Base-by-base conservation (phyloP, 2,113 vertebrate species). In the Heterotis niloticus region DNA sequence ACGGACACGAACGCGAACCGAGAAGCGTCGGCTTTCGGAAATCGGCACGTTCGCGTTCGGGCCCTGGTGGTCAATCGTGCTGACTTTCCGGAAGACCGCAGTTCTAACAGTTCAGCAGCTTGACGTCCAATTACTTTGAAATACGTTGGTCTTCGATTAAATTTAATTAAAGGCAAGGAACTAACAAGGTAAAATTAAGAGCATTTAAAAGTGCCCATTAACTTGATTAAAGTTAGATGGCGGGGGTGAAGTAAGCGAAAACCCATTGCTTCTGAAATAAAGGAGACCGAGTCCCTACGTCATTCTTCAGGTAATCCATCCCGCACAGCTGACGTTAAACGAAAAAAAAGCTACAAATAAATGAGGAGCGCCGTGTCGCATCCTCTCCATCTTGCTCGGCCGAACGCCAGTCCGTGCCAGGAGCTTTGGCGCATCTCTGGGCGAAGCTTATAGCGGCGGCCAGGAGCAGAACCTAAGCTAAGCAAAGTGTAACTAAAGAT, bases 191-290 rank as follows among this genome's bases (percentile, higher is more conserved):
- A 86, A 92, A 92, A 93, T 93, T 91, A 91, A 89, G 89, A 83
- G 86, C 88, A 88, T 92, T 91, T 92, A 90, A 90, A 90, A 81
- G 86, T 87, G 85, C 86, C 92, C 92, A 93, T 92, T 93, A 90
- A 87, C 85, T 90, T 93, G 91, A 93, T 93, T 93, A 92, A 92
- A 90, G 88, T 88, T 89, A 90, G 89, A 91, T 90, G 89, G 91
- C 81, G 85, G 87, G 89, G 82, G 86, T 84, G 84, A 90, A 89
- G 91, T 92, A 90, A 92, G 85, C 82, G 87, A 88, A 86, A 86
- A 86, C 85, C 89, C 87, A 89, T 18, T 86, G 85, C 87, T 81
- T 17, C 66, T 83, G 83, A 76, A 88, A 85, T 88, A n/a, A 57
- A 90, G 90, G 89, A 90, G 88, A 87, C 88, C 87, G 86, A 83